Base-by-base conservation (phyloP, 1,140 invertebrate species). In the Cheumatopsyche charites region DNA sequence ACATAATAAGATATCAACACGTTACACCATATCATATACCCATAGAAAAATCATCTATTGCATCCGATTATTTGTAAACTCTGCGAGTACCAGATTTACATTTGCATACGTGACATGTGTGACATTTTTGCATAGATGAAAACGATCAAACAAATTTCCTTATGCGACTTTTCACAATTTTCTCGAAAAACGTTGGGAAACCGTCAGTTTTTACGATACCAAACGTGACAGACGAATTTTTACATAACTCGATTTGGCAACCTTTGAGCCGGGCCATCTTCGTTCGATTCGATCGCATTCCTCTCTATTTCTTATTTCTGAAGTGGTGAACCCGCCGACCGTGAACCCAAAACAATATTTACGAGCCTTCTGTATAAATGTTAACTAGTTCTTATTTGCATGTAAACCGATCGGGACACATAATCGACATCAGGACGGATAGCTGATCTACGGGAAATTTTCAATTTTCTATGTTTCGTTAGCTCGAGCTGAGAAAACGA, bases 261-360 rank as follows among this genome's bases (percentile, higher is more conserved):
- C 55, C 19, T 58, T 58, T 58, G 23, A 58, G 23, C 19, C 19
- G 13, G 29, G 55, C 21, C 23, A 58, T 26, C 19, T 58, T 58
- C 55, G 55, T 7, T 17, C 7, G 55, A 12, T 41, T 42, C 62
- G 62, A 63, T 63, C 62, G 62, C n/a, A 63, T 63, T 63, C 62
- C 42, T 45, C 29, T 42, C 29, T 42, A 63, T 63, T 63, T 63
- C 62, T n/a, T n/a, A 63, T 21, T 15, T 15, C 13, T 19, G 17
- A 29, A 63, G 23, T 25, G 63, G 23, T 47, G 63, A 45, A 66
- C 63, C 43, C 9, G 63, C 23, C 23, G 63, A 42, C 63, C 63
- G 23, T 66, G 63, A 66, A 66, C 63, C 41, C 43, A 66, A 66
- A 66, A 66, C 29, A 58, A 58, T 58, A 58, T 58, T 58, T 58